These are phyloP conservation scores for Barnardius zonarius DNA, from an alignment of 2,113 vertebrate genomes.

Conservation along the genomic window DNA sequence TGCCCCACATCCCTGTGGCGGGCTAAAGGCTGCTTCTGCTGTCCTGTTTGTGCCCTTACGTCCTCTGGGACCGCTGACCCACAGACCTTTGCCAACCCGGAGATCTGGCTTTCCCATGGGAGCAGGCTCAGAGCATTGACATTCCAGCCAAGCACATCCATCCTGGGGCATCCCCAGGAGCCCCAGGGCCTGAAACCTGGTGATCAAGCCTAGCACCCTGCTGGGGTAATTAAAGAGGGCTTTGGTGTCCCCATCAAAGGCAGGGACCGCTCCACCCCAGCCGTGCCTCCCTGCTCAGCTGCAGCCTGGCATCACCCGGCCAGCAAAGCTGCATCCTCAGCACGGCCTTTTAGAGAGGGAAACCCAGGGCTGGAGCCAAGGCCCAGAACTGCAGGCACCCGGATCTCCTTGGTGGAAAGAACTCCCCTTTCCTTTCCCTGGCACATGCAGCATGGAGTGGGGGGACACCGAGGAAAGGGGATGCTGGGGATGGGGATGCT, in stretches of 20 bases:
- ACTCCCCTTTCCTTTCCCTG: neutral
- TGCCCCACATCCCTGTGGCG: neutral
- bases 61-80: neutral
- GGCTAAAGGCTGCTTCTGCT: neutral
- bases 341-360: neutral
- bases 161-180: neutral
- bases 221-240: conserved; percentile 9
- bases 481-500: too few relatives aligned
- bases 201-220: neutral
- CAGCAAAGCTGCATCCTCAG: conserved; percentile 37
- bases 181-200: neutral
- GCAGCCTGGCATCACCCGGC: conserved; percentile 28
- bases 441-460: neutral
- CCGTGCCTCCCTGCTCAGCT: neutral
- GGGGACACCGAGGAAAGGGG: neutral
- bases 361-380: neutral
- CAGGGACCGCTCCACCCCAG: neutral
- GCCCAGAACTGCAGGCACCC: neutral
- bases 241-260: neutral
- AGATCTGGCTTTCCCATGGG: rapidly evolving
- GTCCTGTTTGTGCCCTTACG: too few relatives aligned
- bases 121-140: rapidly evolving
- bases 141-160: neutral
- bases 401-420: neutral
- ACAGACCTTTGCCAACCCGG: neutral